Base-by-base conservation (phyloP, 1,140 invertebrate species). In the Rhynchophorus ferrugineus region DNA sequence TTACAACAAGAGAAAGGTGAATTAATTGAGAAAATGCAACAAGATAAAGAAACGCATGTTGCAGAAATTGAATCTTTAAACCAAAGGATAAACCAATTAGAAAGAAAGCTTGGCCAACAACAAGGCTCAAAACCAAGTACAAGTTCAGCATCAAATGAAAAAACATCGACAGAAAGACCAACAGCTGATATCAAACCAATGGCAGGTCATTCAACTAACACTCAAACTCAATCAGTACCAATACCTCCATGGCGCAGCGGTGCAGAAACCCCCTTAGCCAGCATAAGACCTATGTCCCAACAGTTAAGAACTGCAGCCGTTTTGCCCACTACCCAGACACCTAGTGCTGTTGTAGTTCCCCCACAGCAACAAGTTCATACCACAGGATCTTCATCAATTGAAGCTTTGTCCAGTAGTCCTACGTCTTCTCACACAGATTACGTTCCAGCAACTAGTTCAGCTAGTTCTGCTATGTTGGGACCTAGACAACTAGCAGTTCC, bases 151-250 rank as follows among this genome's bases (percentile, higher is more conserved):
- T 73, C 81, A 41, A 73, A 76, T 45, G 83, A 88, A 56, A 81
- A 87, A 64, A 75, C 78, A 16, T 77, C 77, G 0, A 80, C 77
- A 0, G 89, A 93, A 61, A 84, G 89, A 35, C 85, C 90, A 5
- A 87, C 83, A 8, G 92, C 93, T 8, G 95, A 95, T 68, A 95
- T 96, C 21, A 91, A 91, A 68, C 93, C 93, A 1, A 91, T 96
- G 84, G 84, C 91, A 9, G 88, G 87, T 58, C 64, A 65, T 49
- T 68, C 64, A 3, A 67, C 65, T 6, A 67, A 67, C 51, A 66
- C 63, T 29, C 66, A 68, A 64, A 73, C 74, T 13, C 73, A 75
- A 38, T 75, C 74, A 61, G 62, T 80, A 58, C 71, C 79, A 57
- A 72, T 81, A 62, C 71, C 76, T 62, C 72, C 78, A 55, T 69